Evolutionary conservation across 2,888 invertebrate species (phyloP).

Genomic region (Oligia latruncula): DNA sequence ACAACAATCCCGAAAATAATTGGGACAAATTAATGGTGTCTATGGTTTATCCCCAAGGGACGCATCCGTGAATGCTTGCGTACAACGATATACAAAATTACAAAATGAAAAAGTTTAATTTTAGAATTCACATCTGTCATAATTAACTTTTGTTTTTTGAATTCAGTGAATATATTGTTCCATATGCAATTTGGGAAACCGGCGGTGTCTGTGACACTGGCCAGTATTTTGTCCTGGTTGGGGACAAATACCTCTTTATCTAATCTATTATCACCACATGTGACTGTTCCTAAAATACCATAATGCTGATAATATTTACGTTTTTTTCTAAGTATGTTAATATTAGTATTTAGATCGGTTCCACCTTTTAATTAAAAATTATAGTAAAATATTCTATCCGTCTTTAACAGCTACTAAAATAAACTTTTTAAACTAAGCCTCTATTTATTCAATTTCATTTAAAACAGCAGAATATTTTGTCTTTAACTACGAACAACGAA

Average conservation of each 20-base stretch:
- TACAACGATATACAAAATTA: constrained; percentile 11
- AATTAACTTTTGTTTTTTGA: constrained; percentile 15
- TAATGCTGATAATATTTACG: neutral
- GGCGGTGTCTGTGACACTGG: fast-evolving
- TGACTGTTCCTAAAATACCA: neutral
- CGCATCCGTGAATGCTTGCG: constrained; percentile 1
- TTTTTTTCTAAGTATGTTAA: neutral
- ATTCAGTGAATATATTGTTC: neutral
- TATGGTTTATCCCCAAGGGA: constrained; percentile 1
- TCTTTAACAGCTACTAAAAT: neutral
- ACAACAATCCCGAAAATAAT: constrained; percentile 36
- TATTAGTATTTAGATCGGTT: neutral
- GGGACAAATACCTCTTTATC: neutral
- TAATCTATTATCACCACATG: neutral
- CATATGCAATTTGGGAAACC: neutral
- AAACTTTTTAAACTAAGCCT: neutral
- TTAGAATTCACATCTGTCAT: constrained; percentile 24
- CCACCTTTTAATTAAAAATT: neutral
- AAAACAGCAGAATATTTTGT: neutral
- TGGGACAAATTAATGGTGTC: constrained; percentile 26
- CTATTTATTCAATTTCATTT: neutral
- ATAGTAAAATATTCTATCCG: neutral
- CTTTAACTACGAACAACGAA: neutral
- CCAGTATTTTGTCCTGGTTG: neutral
- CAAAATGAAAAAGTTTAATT: constrained; percentile 37